These are phyloP conservation scores for Lepus americanus DNA, from an alignment of 2,113 vertebrate species.

Conservation along the genomic window DNA sequence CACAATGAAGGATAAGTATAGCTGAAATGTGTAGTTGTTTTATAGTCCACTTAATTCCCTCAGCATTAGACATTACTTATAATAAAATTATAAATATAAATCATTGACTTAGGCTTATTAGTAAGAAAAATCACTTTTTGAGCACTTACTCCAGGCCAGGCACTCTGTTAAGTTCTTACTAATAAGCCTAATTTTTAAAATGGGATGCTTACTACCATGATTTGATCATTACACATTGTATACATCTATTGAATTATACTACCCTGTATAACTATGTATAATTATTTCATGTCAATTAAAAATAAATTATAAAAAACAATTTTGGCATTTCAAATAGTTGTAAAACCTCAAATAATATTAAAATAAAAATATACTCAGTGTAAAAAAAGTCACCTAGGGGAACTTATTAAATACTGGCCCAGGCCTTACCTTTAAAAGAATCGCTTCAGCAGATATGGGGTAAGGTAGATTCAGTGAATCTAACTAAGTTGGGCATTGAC, in stretches of 20 bases:
- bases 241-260: too few species aligned
- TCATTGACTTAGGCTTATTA: background rate
- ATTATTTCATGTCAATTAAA: too few species aligned
- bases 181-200: too few species aligned
- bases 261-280: too few species aligned
- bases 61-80: background rate
- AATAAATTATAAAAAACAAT: too few species aligned
- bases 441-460: background rate
- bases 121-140: background rate
- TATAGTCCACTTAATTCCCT: background rate
- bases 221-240: too few species aligned
- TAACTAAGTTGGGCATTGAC: background rate
- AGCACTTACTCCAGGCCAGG: background rate
- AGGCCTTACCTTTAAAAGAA: background rate
- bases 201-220: too few species aligned
- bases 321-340: too few species aligned
- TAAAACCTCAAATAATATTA: too few species aligned
- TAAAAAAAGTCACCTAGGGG: background rate
- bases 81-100: slow-evolving; percentile 15
- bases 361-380: too few species aligned
- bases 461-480: background rate
- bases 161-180: background rate
- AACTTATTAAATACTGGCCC: background rate
- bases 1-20: background rate
- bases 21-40: background rate